These are phyloP conservation scores for Spheniscus mendiculus DNA, from an alignment of 2,113 vertebrate genomes.

Conservation along the genomic window DNA sequence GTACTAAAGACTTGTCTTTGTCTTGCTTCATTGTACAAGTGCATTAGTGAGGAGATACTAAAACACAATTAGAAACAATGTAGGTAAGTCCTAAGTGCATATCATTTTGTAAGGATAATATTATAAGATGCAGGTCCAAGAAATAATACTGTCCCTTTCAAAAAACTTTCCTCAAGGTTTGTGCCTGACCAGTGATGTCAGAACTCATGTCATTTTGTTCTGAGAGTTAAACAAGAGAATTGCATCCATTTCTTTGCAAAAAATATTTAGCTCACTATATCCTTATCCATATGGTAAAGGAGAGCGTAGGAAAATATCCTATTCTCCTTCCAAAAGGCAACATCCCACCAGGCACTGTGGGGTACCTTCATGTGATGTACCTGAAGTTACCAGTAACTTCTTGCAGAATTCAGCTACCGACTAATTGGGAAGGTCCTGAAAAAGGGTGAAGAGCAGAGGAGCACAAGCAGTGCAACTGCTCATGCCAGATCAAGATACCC, in stretches of 20 bases:
- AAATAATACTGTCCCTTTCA: neutral
- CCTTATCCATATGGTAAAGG: neutral
- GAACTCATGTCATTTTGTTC: neutral
- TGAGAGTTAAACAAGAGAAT: neutral
- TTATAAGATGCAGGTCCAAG: neutral
- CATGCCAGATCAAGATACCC: neutral
- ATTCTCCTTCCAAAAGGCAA: neutral
- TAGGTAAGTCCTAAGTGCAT: neutral
- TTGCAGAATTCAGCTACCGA: neutral
- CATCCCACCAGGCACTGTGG: neutral
- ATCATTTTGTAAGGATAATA: neutral
- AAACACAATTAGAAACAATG: neutral
- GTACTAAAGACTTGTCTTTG: neutral
- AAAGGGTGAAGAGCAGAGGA: neutral
- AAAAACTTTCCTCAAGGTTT: neutral
- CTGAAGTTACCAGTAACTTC: neutral
- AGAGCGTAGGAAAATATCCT: neutral
- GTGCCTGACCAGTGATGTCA: neutral
- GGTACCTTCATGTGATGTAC: neutral
- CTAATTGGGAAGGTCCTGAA: neutral
- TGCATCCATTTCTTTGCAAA: neutral
- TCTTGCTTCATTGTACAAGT: neutral
- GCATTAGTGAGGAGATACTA: neutral
- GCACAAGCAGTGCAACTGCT: neutral
- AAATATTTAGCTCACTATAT: neutral